Conservation (phyloP, 2,888 invertebrate genomes). For the Drosophila infuscata region DNA sequence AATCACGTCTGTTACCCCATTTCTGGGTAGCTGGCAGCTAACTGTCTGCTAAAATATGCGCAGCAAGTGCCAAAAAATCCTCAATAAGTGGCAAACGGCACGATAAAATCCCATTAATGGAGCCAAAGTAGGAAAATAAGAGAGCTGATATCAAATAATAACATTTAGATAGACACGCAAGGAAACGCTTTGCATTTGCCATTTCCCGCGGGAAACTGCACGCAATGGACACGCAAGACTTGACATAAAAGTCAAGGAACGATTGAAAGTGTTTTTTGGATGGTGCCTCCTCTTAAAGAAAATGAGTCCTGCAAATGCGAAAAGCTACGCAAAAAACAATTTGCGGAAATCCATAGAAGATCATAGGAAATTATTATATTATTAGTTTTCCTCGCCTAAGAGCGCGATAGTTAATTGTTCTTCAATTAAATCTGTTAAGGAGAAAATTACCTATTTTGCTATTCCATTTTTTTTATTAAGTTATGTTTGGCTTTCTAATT, state of each 20-base stretch:
- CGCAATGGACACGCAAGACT: slow-evolving; percentile 50
- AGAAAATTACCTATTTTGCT: neutral
- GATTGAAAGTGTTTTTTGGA: slow-evolving; percentile 29
- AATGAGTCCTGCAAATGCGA: slow-evolving; percentile 7
- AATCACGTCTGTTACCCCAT: slow-evolving; percentile 50
- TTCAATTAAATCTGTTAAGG: neutral
- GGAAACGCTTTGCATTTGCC: slow-evolving; percentile 69
- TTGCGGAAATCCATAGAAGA: slow-evolving; percentile 17
- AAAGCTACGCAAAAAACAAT: slow-evolving; percentile 7
- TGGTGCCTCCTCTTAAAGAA: neutral
- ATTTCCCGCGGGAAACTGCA: slow-evolving; percentile 42
- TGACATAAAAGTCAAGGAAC: slow-evolving; percentile 58
- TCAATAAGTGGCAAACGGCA: slow-evolving; percentile 56
- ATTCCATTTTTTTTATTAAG: neutral
- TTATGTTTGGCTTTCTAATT: neutral
- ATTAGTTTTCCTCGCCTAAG: neutral
- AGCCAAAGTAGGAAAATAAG: slow-evolving; percentile 50
- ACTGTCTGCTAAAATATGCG: slow-evolving; percentile 63
- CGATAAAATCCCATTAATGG: slow-evolving; percentile 66
- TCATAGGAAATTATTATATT: slow-evolving; percentile 24
- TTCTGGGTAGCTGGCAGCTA: slow-evolving; percentile 29
- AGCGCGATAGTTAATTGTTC: neutral
- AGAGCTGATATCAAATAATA: slow-evolving; percentile 72
- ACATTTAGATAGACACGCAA: slow-evolving; percentile 72
- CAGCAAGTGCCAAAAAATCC: slow-evolving; percentile 49